Base-by-base conservation (phyloP, 2,797 vertebrate species). In the Xiphorhynchus erythropygius region DNA sequence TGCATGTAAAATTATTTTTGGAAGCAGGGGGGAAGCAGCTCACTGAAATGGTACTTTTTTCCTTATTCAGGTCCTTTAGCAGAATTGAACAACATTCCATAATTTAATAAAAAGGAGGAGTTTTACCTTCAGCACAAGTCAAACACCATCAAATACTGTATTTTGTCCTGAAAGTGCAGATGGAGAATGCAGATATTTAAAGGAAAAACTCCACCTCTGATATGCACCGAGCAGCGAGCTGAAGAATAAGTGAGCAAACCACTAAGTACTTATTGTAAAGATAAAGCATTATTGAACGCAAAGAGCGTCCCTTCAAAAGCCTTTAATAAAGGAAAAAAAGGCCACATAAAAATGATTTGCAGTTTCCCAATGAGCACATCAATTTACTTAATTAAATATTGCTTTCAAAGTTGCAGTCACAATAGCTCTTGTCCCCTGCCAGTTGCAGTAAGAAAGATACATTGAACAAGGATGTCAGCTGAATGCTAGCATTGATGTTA, bases 401-500 rank as follows among this genome's bases (percentile, higher is more conserved):
- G 78, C 80, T 96, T 96, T 96, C 96, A 93, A 86, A 96, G 84
- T 94, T 93, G 64, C 84, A 94, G 85, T 93, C 93, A 96, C 88
- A 93, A 96, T 94, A 93, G 90, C 76, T 91, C 83, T 94, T 93
- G 85, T 92, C 75, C 64, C 79, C 82, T 93, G 94, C 83, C 91
- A 96, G 89, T 89, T 93, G 74, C 93, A 94, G 55, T 84, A 94
- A 97, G 91, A 93, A 96, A 95, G 95, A 94, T 87, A 68, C 77
- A 93, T 82, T 96, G 94, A 97, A 93, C 59, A 64, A 91, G 88
- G 84, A 89, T 86, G 93, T 93, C 87, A 95, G 90, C 93, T 96
- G 93, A 97, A 97, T 94, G 57, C 82, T 22, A 46, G 82, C 94
- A 97, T 90, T 97, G 95, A 96, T 92, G 87, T 85, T 64, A 57